These are phyloP conservation scores for Antrozous pallidus DNA, from an alignment of 2,797 vertebrate genomes.

Conservation along the genomic window DNA sequence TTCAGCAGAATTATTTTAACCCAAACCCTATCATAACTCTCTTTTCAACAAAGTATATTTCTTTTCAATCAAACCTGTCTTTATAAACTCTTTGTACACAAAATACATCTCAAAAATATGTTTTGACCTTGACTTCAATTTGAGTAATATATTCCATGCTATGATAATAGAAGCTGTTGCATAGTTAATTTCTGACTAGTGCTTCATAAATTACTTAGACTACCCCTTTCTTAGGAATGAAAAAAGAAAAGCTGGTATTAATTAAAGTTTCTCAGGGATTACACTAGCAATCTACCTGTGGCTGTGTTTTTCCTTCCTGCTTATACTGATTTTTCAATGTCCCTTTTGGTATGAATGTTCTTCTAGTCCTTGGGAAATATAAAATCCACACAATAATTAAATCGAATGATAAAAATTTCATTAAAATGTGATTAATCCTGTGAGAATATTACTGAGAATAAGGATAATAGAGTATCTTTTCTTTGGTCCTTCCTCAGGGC, in stretches of 20 bases:
- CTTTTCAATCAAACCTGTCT: neutral
- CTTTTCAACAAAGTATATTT: neutral
- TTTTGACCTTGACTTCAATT: constrained; percentile 55
- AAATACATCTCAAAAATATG: constrained; percentile 32
- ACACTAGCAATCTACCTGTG: constrained; percentile 57
- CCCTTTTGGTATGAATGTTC: neutral
- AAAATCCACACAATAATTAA: neutral
- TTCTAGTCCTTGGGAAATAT: neutral
- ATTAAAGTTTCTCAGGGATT: constrained; percentile 74
- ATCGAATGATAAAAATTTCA: neutral
- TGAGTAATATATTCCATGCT: constrained; percentile 68
- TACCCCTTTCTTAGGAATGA: constrained; percentile 55
- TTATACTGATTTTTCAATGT: neutral
- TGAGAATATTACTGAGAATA: neutral
- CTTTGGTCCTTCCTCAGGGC: neutral
- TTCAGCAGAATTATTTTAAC: constrained; percentile 20
- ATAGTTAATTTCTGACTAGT: constrained; percentile 71
- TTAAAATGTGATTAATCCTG: neutral
- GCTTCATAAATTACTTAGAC: constrained; percentile 77
- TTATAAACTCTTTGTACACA: constrained; percentile 35
- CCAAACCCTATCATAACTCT: neutral
- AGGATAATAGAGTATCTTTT: neutral
- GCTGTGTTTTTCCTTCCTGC: constrained; percentile 33
- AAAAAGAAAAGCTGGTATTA: constrained; percentile 53
- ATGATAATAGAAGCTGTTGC: constrained; percentile 64